Percentiles rank a stretch among this genome's conserved stretches.
Evolutionary conservation across 2,113 vertebrate species (phyloP).

Genomic region (Pimephales promelas): DNA sequence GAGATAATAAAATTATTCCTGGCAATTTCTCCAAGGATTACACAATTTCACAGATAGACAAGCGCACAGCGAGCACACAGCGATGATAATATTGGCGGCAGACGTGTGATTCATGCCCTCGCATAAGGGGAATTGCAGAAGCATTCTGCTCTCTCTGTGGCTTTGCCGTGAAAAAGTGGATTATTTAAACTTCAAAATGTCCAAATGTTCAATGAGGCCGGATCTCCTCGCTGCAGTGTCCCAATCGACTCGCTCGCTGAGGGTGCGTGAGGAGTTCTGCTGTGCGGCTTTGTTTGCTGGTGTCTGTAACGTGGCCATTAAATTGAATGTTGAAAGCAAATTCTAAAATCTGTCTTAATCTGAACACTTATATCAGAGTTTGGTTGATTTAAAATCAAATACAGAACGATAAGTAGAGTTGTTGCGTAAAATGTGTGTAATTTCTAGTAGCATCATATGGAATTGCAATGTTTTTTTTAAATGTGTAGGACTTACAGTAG

Average conservation of each 20-base stretch:
- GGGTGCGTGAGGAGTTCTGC: not conserved
- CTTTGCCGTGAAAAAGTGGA: constrained; percentile 43
- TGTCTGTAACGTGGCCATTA: not conserved
- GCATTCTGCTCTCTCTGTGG: constrained; percentile 33
- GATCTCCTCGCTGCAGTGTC: constrained; percentile 26
- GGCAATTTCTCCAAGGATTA: constrained; percentile 59
- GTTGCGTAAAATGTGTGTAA: not conserved
- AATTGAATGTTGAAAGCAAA: constrained; percentile 27
- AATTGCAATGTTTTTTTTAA: not conserved
- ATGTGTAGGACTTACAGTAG: not conserved
- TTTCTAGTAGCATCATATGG: not conserved
- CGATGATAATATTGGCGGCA: constrained; percentile 55
- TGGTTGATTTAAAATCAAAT: constrained; percentile 17
- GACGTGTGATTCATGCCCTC: constrained; percentile 54
- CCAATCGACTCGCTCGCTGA: not conserved
- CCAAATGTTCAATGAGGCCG: not conserved
- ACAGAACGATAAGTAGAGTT: not conserved
- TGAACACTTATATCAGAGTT: not conserved
- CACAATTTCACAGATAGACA: constrained; percentile 63
- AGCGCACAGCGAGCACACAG: constrained; percentile 54
- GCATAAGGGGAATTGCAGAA: constrained; percentile 36
- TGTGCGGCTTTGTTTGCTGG: not conserved
- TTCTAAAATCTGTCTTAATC: not conserved
- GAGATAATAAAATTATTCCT: constrained; percentile 58
- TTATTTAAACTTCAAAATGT: constrained; percentile 49